Percentiles rank a stretch among this genome's conserved stretches.
phyloP scores from a whole-genome alignment of 2,888 invertebrate genomes.

The Aporophyla nigra region DNA sequence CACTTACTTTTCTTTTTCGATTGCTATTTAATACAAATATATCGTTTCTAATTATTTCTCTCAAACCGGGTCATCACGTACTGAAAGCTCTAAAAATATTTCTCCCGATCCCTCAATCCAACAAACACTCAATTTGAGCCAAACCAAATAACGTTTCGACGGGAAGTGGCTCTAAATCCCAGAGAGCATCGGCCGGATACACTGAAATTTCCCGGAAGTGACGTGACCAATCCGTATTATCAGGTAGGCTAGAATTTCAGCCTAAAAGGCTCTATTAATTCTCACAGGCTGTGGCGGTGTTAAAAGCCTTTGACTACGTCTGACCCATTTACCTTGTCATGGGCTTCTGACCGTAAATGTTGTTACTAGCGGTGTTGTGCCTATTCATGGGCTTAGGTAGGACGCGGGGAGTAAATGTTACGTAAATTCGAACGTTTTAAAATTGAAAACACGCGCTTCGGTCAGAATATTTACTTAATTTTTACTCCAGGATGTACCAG shows the following conservation, averaged over 20 bases:
- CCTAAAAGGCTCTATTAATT: constrained; percentile 21
- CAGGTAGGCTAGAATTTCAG: constrained; percentile 31
- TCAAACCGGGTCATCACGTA: background rate
- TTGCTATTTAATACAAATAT: too few species aligned
- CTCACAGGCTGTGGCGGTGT: background rate
- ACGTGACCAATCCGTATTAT: constrained; percentile 38
- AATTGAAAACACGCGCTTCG: background rate
- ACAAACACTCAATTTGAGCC: constrained; percentile 18
- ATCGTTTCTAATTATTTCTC: too few species aligned
- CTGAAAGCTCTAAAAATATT: background rate
- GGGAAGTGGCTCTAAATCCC: constrained; percentile 30
- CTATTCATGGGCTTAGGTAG: background rate
- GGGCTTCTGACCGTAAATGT: background rate
- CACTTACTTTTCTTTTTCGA: background rate
- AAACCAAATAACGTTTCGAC: background rate
- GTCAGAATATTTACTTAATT: background rate
- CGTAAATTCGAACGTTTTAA: background rate
- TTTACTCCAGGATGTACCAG: background rate
- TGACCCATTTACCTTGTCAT: constrained; percentile 11
- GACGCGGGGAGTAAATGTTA: background rate
- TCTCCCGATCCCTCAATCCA: background rate
- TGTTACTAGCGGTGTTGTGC: background rate
- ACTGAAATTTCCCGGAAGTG: constrained; percentile 21
- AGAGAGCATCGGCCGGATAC: constrained; percentile 19
- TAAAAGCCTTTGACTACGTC: constrained; percentile 13